Conservation (phyloP, 2,113 vertebrate species). For the Neomonachus schauinslandi region DNA sequence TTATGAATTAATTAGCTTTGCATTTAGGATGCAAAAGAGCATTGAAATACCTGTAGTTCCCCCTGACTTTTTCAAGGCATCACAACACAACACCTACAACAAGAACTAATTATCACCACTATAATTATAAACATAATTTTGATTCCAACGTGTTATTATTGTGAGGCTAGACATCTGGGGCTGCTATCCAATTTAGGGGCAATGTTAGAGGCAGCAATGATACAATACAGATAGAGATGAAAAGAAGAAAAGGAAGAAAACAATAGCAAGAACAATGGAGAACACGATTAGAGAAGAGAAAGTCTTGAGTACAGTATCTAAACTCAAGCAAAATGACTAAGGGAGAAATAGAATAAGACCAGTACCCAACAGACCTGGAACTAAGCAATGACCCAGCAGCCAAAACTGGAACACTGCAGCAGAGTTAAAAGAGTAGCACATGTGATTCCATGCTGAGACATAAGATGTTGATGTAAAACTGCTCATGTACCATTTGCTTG, state of each 20-base stretch:
- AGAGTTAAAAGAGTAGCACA: background rate
- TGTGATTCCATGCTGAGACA: background rate
- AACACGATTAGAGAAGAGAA: background rate
- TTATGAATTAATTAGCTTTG: background rate
- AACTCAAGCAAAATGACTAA: background rate
- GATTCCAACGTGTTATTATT: background rate
- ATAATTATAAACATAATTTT: background rate
- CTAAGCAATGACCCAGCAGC: background rate
- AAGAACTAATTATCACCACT: background rate
- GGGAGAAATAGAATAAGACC: background rate
- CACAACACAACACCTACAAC: background rate
- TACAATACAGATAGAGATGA: background rate
- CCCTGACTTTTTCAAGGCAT: background rate
- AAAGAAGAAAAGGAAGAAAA: background rate
- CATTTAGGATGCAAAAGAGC: background rate
- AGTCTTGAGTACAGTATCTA: background rate
- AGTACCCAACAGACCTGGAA: background rate
- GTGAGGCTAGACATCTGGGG: background rate
- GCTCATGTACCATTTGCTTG: background rate
- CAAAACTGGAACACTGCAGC: background rate
- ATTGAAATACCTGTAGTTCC: background rate
- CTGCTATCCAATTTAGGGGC: background rate
- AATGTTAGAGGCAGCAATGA: background rate
- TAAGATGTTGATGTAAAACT: background rate
- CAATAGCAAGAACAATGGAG: background rate